These are phyloP conservation scores for Tinamus major DNA, from an alignment of 2,797 vertebrate genomes.

Conservation along the genomic window DNA sequence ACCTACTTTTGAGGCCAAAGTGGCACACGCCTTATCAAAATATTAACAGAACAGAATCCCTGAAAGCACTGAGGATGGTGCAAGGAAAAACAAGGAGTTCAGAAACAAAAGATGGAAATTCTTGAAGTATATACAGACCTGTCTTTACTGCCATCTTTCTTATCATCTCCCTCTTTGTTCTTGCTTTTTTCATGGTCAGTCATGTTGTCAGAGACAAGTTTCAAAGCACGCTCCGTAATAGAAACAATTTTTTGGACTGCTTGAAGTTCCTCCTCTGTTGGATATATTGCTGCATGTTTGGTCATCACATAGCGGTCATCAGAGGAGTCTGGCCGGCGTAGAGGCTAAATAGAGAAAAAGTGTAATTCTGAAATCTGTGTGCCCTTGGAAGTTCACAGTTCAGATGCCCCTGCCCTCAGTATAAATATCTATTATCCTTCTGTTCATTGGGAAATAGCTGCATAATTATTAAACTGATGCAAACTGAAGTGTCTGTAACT, in stretches of 20 bases:
- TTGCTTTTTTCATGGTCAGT: constrained; percentile 91
- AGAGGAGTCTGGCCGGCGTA: constrained; percentile 95
- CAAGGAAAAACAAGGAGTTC: neutral
- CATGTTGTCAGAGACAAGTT: constrained; percentile 95
- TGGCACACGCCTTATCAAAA: neutral
- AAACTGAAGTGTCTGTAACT: neutral
- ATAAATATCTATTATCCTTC: neutral
- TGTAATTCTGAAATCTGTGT: neutral
- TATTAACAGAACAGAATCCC: neutral
- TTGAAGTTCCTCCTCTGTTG: constrained; percentile 95
- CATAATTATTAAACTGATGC: neutral
- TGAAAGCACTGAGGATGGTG: neutral
- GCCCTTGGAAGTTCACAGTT: neutral
- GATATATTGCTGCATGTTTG: constrained; percentile 96
- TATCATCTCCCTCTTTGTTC: constrained; percentile 88
- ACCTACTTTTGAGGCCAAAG: neutral
- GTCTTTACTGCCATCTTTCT: constrained; percentile 84
- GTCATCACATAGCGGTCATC: constrained; percentile 99
- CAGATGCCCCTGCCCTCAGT: neutral
- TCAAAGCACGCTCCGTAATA: constrained; percentile 95
- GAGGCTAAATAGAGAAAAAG: constrained; percentile 81
- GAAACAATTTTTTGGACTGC: constrained; percentile 98
- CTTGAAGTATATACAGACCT: constrained; percentile 64
- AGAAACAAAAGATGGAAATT: neutral
- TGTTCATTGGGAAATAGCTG: neutral